Conservation (phyloP, 2,113 vertebrate species). For the Rostratula benghalensis region DNA sequence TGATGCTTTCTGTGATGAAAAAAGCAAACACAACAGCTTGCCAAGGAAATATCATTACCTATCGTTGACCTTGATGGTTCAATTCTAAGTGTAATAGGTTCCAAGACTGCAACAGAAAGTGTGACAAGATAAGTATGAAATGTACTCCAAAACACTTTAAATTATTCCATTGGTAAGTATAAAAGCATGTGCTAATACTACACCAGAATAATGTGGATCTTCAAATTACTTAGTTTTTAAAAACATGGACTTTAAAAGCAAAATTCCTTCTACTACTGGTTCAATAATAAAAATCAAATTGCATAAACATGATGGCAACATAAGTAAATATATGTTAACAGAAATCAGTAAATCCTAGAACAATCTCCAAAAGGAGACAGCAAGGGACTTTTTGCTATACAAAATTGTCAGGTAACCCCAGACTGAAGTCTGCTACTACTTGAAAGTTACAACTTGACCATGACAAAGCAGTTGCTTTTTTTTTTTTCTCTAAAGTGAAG, state of each 20-base stretch:
- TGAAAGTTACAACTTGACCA: neutral
- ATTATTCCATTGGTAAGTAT: neutral
- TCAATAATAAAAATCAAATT: neutral
- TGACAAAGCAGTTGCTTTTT: neutral
- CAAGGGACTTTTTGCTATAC: neutral
- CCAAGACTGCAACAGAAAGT: constrained; percentile 51
- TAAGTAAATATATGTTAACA: neutral
- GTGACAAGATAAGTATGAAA: neutral
- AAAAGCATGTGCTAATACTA: neutral
- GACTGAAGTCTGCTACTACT: neutral
- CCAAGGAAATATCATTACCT: constrained; percentile 55
- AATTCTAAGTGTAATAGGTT: constrained; percentile 54
- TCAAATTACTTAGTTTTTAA: neutral
- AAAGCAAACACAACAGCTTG: neutral
- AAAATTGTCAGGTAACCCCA: neutral
- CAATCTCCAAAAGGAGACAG: neutral
- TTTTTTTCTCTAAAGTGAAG: neutral
- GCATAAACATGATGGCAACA: neutral
- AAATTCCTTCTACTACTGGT: neutral
- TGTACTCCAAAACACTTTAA: neutral
- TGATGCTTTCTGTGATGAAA: neutral
- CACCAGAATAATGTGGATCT: neutral
- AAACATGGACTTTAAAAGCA: neutral
- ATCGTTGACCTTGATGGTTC: constrained; percentile 44
- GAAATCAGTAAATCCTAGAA: neutral